These are phyloP conservation scores for Siniperca chuatsi DNA, from an alignment of 2,113 vertebrate genomes.

Conservation along the genomic window DNA sequence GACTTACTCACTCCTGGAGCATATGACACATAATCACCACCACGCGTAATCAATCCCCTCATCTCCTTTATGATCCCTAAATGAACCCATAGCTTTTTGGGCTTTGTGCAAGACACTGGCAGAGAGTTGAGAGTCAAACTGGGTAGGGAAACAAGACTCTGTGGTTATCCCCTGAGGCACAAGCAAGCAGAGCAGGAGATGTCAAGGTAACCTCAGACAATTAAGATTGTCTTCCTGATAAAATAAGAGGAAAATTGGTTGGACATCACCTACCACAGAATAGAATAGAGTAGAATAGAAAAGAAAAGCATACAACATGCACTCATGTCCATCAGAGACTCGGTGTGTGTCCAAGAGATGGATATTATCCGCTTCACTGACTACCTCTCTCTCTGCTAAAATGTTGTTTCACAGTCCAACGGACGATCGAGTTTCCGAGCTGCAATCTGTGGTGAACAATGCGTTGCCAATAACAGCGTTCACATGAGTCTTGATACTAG, in stretches of 20 bases:
- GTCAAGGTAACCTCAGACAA: conserved; percentile 22
- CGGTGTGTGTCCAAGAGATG: conserved; percentile 55
- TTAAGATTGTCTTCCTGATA: conserved; percentile 32
- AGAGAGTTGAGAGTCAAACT: conserved; percentile 24
- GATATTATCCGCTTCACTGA: conserved; percentile 68
- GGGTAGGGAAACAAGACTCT: conserved; percentile 40
- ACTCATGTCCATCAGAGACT: conserved; percentile 43
- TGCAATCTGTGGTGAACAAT: conserved; percentile 68
- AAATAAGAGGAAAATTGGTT: conserved; percentile 7
- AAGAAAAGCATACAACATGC: background rate
- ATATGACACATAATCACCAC: conserved; percentile 42
- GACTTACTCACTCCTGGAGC: conserved; percentile 25
- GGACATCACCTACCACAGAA: conserved; percentile 26
- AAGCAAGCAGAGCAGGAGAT: conserved; percentile 14
- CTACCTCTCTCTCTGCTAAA: conserved; percentile 61
- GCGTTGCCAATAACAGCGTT: conserved; percentile 76
- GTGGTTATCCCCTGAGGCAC: conserved; percentile 18
- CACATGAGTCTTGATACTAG: conserved; percentile 64
- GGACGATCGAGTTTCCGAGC: conserved; percentile 72
- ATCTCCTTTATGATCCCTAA: conserved; percentile 42
- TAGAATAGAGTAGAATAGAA: background rate
- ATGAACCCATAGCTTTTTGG: conserved; percentile 27
- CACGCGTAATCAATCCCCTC: conserved; percentile 49
- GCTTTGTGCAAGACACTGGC: conserved; percentile 45
- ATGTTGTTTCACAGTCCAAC: conserved; percentile 70